A percentile compares a stretch with the other conserved stretches of the same genome.
phyloP scores from a whole-genome alignment of 1,140 invertebrate species.

The Zaprionus kolodkinae region DNA sequence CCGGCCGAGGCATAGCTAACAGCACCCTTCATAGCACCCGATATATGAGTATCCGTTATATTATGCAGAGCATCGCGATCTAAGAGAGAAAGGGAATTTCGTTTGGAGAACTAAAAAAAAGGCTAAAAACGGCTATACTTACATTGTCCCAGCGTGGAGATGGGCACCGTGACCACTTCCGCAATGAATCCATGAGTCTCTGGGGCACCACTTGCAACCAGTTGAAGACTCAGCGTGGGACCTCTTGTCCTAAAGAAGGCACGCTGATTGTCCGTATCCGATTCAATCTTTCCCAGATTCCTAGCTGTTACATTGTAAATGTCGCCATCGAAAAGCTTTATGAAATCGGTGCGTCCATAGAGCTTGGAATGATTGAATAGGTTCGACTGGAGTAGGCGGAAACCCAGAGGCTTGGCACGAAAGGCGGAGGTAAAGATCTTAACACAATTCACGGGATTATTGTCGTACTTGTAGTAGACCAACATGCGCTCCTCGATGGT shows the following conservation, averaged over 20 bases:
- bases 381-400: slow-evolving; percentile 96
- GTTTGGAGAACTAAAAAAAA: no score
- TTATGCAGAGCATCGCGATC: slow-evolving; percentile 96
- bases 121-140: no score
- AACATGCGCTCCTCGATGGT: slow-evolving; percentile 95
- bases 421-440: slow-evolving; percentile 97
- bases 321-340: slow-evolving; percentile 96
- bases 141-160: slow-evolving; percentile 95
- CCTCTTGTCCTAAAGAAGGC: slow-evolving; percentile 90
- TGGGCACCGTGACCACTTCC: slow-evolving; percentile 97
- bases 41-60: slow-evolving; percentile 93
- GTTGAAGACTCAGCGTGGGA: slow-evolving; percentile 93
- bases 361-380: slow-evolving; percentile 95
- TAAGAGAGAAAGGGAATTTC: no score
- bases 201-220: slow-evolving; percentile 97
- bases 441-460: slow-evolving; percentile 97
- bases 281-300: slow-evolving; percentile 89
- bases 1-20: slow-evolving; percentile 95
- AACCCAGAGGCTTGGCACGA: slow-evolving; percentile 93
- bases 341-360: slow-evolving; percentile 92
- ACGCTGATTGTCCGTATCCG: slow-evolving; percentile 89
- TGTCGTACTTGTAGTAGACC: slow-evolving; percentile 99
- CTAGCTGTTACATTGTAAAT: slow-evolving; percentile 93
- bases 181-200: slow-evolving; percentile 98
- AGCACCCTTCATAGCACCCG: slow-evolving; percentile 94